Evolutionary conservation across 2,888 invertebrate genomes (phyloP).

Genomic region (Polydrusus tereticollis): DNA sequence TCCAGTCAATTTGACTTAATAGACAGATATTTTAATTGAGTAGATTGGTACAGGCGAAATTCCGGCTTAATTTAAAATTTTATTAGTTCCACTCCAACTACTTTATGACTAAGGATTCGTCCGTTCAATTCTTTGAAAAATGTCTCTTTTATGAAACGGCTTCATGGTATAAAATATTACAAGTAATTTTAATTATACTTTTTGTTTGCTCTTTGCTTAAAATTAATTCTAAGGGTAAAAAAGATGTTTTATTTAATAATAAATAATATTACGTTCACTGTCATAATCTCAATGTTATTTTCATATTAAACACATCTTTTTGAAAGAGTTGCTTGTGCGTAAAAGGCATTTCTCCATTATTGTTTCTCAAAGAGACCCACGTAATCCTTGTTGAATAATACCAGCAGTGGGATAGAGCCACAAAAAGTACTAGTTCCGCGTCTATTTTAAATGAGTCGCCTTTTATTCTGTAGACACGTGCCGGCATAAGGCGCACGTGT

Average conservation of each 20-base stretch:
- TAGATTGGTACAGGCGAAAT: conserved; percentile 18
- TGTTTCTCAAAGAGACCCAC: neutral
- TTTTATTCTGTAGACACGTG: conserved; percentile 11
- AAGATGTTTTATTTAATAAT: no score
- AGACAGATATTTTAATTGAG: conserved; percentile 21
- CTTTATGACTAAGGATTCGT: conserved; percentile 8
- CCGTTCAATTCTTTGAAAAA: conserved; percentile 9
- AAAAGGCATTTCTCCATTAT: neutral
- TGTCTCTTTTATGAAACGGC: no score
- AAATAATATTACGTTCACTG: no score
- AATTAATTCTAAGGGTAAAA: no score
- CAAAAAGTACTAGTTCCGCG: neutral
- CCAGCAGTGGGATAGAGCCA: neutral
- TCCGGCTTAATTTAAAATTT: conserved; percentile 18
- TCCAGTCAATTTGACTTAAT: conserved; percentile 13
- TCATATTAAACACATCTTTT: no score
- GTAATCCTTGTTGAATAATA: conserved; percentile 1
- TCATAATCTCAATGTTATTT: no score
- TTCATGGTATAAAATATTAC: no score
- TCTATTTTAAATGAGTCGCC: neutral
- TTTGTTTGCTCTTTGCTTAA: no score
- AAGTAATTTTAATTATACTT: no score
- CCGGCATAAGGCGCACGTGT: conserved; percentile 11
- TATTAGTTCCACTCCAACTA: conserved; percentile 10
- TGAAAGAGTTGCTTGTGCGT: no score